These are phyloP conservation scores for Crambe crambe DNA, from an alignment of 37 sponge, comb jelly and placozoan species.

Conservation along the genomic window DNA sequence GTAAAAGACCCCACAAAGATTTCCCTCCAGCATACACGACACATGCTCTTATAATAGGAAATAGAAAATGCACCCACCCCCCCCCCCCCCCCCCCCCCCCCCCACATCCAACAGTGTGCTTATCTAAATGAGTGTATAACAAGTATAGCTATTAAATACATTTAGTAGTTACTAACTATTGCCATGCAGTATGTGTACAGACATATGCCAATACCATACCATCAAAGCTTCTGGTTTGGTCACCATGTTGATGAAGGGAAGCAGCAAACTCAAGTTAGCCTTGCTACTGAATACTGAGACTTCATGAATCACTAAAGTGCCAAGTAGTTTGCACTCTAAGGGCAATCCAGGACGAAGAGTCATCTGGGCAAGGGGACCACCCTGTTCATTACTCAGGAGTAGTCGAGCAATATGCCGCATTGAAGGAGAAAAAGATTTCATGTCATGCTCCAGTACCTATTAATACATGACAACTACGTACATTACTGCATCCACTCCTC, in stretches of 20 bases:
- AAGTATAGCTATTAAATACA: neutral
- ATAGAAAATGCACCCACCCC: too few species aligned
- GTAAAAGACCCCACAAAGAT: too few species aligned
- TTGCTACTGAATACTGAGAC: slow-evolving; percentile 32
- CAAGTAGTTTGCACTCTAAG: slow-evolving; percentile 14
- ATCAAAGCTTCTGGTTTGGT: slow-evolving; percentile 34
- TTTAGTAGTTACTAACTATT: too few species aligned
- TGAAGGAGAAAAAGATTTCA: neutral
- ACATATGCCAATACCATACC: slow-evolving; percentile 3
- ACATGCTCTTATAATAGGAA: neutral
- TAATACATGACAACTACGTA: neutral
- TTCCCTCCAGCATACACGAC: neutral
- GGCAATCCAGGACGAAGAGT: slow-evolving; percentile 16
- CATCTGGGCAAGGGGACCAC: slow-evolving; percentile 41
- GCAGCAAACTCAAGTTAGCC: slow-evolving; percentile 10
- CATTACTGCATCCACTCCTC: too few species aligned
- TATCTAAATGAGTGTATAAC: neutral
- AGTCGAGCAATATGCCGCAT: slow-evolving; percentile 24
- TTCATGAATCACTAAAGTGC: slow-evolving; percentile 49
- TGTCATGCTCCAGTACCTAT: slow-evolving; percentile 17
- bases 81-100: too few species aligned
- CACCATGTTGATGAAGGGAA: slow-evolving; percentile 50
- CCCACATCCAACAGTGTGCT: too few species aligned
- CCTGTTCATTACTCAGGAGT: slow-evolving; percentile 49
- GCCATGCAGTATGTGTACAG: too few species aligned